These are phyloP conservation scores for Tautogolabrus adspersus DNA, from an alignment of 2,113 vertebrate species.

Conservation along the genomic window DNA sequence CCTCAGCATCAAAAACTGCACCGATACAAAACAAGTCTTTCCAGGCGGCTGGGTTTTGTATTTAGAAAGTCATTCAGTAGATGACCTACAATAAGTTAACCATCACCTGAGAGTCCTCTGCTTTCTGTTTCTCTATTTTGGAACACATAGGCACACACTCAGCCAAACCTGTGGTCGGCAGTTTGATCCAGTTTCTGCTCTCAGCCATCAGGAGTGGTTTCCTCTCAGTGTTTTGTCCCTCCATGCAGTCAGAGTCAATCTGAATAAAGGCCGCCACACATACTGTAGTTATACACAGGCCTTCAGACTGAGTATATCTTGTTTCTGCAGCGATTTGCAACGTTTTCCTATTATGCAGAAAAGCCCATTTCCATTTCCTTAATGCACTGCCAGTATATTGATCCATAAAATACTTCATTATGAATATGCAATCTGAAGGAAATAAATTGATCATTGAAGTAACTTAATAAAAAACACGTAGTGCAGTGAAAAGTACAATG, in stretches of 20 bases:
- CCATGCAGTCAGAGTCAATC: conserved; percentile 54
- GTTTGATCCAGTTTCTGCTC: conserved; percentile 54
- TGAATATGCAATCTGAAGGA: no score
- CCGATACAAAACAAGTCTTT: conserved; percentile 21
- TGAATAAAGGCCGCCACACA: conserved; percentile 36
- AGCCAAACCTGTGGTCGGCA: conserved; percentile 64
- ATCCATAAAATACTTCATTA: no score
- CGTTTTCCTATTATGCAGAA: not conserved
- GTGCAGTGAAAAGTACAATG: no score
- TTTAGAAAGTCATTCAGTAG: conserved; percentile 9
- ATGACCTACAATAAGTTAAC: conserved; percentile 6
- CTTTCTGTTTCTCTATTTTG: conserved; percentile 29
- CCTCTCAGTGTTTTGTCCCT: conserved; percentile 31
- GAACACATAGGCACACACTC: conserved; percentile 21
- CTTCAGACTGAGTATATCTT: conserved; percentile 27
- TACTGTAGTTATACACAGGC: not conserved
- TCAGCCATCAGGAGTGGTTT: conserved; percentile 67
- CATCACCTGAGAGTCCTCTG: not conserved
- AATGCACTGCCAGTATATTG: no score
- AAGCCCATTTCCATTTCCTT: not conserved
- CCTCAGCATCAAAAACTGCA: conserved; percentile 33
- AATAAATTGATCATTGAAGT: no score
- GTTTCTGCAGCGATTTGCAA: not conserved
- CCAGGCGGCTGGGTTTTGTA: conserved; percentile 5
- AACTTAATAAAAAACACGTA: no score